Evolutionary conservation across 2,888 invertebrate genomes (phyloP), one percentile per base, ranked within the genome.

Genomic region (Deilephila elpenor): DNA sequence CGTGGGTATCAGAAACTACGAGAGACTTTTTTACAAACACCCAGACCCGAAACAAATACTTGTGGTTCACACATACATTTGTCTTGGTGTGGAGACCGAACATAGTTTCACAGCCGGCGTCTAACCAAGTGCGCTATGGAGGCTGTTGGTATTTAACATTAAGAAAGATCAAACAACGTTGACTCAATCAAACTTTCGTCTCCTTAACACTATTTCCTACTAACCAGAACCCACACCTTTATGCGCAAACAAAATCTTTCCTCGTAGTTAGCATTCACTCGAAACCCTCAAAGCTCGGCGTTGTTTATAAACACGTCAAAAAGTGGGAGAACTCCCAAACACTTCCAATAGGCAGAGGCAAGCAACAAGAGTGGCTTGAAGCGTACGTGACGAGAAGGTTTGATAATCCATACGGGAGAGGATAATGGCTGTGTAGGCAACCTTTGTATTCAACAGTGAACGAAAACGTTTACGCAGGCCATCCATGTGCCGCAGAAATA

Each of bases 331-430:
- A 59, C 70, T 73, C 62, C 71, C 19, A 62, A 73, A 75, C 62
- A 73, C 75, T 75, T 62, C 25, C 73, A 59, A 73, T 71, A 51
- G 53, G 34, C 70, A 61, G 60, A 70, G 73, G 29, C 72, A 59
- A 75, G 70, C 70, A 71, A 62, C 71, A 71, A 71, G 72, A 62
- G 61, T 37, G 25, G 11, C 51, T 60, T 56, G n/a, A 51, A 51
- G 61, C 56, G 71, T 70, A 73, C 73, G 71, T 73, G 73, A 71
- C 70, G 56, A 17, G 73, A 20, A 62, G 62, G 61, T 61, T 61
- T 64, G 71, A 73, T 56, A 62, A 61, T 62, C 29, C 71, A 56
- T 62, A 32, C 34, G 61, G 37, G 53, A 51, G 53, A 61, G 73
- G 70, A 73, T 71, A 71, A 73, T 71, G 71, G 73, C 51, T 70